A percentile compares a stretch with the other conserved stretches of the same genome.
Conservation (phyloP, 2,113 vertebrate species). For the Vimba vimba region DNA sequence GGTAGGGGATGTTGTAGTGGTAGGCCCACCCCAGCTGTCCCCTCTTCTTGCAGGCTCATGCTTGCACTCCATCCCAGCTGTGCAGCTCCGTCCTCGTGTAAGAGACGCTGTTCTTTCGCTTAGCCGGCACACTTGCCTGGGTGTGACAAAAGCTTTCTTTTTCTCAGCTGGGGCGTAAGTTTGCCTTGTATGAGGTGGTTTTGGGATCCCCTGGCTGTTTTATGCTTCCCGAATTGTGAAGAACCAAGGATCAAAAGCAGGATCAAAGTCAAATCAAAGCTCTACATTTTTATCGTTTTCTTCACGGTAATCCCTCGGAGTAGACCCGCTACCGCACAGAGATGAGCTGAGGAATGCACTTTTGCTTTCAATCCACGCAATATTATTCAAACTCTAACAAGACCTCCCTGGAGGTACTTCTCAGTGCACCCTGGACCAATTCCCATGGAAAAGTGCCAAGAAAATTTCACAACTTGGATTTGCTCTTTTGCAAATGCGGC, state of each 20-base stretch:
- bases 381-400: conserved; percentile 62
- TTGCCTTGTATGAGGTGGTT: conserved; percentile 8
- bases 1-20: background rate
- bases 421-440: conserved; percentile 62
- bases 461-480: conserved; percentile 70
- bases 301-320: background rate
- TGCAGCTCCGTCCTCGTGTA: background rate
- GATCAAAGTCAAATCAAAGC: conserved; percentile 22
- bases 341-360: conserved; percentile 57
- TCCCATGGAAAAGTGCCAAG: conserved; percentile 70
- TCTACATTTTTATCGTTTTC: conserved; percentile 10
- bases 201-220: conserved; percentile 2
- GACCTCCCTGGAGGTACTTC: conserved; percentile 67
- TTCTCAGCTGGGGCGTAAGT: conserved; percentile 12
- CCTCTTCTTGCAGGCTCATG: conserved; percentile 70
- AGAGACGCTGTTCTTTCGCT: background rate
- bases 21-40: conserved; percentile 64
- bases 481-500: conserved; percentile 65
- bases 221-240: conserved; percentile 13
- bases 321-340: background rate
- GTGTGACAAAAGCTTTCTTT: conserved; percentile 27
- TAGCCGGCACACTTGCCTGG: conserved; percentile 15
- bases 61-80: conserved; percentile 69
- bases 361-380: conserved; percentile 63
- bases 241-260: conserved; percentile 9